Evolutionary conservation across 1,140 invertebrate species (phyloP), one percentile per base, ranked within the genome.

Genomic region (Brachionus angularis): DNA sequence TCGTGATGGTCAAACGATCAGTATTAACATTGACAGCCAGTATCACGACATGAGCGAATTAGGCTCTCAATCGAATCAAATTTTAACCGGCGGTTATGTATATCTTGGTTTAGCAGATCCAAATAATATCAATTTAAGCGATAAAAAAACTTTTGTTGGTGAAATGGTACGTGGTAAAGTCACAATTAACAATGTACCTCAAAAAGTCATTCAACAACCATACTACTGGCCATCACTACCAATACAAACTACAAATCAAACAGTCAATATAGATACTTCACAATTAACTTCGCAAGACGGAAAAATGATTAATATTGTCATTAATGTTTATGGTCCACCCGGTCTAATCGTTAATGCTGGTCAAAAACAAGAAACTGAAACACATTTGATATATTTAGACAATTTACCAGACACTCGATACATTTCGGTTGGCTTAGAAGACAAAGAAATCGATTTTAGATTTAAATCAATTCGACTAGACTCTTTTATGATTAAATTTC

Each of bases 291-390:
- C 39, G 39, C 42, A 46, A 46, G 62, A 67, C 5, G 62, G 62
- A 18, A 67, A 67, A 50, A 67, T 67, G 62, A 67, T 67, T 10
- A 67, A 67, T 33, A 67, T 67, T 23, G 62, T 67, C 10, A 67
- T 67, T 14, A 67, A 67, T 50, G 62, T 67, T 18, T 67, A 67
- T 27, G 62, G 62, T 31, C 62, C 62, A n/a, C 62, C 62, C 1
- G 62, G 62, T 34, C 29, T 67, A 36, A 14, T 50, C 10, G 62
- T 67, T 18, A 67, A 67, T 23, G 23, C 62, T 1, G 42, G 18
- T 10, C 42, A 36, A 33, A 25, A 25, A 31, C 2, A 23, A 5
- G 62, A 67, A 23, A 33, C 62, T 2, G 42, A 67, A 10, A 67
- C 62, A 0, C 62, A 67, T 33, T 25, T 67, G 42, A 67, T 67